phyloP scores from a whole-genome alignment of 2,797 vertebrate species.

The Fratercula arctica region DNA sequence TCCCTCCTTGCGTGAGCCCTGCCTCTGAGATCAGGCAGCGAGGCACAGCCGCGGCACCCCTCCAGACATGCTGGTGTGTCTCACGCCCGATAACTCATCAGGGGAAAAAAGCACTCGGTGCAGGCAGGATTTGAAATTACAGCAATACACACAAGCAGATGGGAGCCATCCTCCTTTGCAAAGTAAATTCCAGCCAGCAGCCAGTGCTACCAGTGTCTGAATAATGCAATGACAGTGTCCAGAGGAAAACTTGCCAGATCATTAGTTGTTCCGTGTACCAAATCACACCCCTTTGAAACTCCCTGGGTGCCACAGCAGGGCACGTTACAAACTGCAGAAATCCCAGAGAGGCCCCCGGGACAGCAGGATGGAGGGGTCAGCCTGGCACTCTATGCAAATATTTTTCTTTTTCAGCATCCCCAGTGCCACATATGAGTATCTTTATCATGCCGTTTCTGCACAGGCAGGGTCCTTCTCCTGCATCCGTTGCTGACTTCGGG shows the following conservation, averaged over 20 bases:
- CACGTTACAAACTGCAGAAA: not conserved
- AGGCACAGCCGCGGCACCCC: fast-evolving
- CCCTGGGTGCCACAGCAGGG: not conserved
- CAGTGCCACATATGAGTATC: not conserved
- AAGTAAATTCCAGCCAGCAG: not conserved
- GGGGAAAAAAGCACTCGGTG: not conserved
- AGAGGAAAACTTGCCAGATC: not conserved
- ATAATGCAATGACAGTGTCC: not conserved
- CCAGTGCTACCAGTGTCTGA: not conserved
- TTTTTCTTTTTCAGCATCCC: not conserved
- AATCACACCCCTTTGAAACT: not conserved
- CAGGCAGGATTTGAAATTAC: not conserved
- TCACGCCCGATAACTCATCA: not conserved
- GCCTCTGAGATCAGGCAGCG: not conserved
- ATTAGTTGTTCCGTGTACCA: not conserved
- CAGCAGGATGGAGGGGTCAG: not conserved
- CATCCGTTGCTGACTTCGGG: fast-evolving
- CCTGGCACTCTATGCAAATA: not conserved
- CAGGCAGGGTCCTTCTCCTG: not conserved
- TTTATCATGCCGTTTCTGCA: not conserved
- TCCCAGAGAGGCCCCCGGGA: fast-evolving
- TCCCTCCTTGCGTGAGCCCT: not conserved
- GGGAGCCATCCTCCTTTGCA: not conserved
- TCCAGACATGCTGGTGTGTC: not conserved
- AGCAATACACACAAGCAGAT: not conserved